phyloP scores from a whole-genome alignment of 37 sponge, comb jelly and placozoan species.

The Hormiphora californensis region DNA sequence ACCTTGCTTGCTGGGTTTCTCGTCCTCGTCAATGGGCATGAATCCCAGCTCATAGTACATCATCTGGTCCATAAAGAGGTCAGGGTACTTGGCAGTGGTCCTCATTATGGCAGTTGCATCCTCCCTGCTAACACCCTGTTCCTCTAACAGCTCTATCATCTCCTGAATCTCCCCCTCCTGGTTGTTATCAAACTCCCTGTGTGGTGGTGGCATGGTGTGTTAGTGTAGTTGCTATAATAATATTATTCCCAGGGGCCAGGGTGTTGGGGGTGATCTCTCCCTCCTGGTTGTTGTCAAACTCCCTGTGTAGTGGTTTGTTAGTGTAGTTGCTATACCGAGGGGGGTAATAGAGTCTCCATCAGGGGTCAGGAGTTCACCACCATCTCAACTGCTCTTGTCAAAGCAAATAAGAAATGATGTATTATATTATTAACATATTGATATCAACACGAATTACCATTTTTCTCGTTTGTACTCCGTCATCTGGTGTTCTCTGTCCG shows the following conservation, averaged over 20 bases:
- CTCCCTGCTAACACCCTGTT: background rate
- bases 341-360: no score
- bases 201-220: no score
- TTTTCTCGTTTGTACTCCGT: constrained; percentile 36
- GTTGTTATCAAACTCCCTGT: constrained; percentile 14
- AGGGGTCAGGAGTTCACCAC: no score
- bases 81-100: constrained; percentile 39
- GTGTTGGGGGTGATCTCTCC: no score
- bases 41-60: constrained; percentile 41
- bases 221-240: no score
- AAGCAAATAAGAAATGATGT: no score
- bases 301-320: background rate
- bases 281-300: constrained; percentile 2
- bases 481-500: constrained; percentile 29
- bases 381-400: no score
- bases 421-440: no score
- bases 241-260: no score
- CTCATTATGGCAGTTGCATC: constrained; percentile 4
- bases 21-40: constrained; percentile 15
- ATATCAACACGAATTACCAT: no score
- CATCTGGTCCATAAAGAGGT: constrained; percentile 37
- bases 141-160: constrained; percentile 11
- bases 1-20: constrained; percentile 15
- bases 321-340: no score
- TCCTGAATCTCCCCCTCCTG: constrained; percentile 18